A percentile compares a stretch with the other conserved stretches of the same genome.
Evolutionary conservation across 1,140 invertebrate species (phyloP).

Genomic region (Pseudomyrmex pallidus): DNA sequence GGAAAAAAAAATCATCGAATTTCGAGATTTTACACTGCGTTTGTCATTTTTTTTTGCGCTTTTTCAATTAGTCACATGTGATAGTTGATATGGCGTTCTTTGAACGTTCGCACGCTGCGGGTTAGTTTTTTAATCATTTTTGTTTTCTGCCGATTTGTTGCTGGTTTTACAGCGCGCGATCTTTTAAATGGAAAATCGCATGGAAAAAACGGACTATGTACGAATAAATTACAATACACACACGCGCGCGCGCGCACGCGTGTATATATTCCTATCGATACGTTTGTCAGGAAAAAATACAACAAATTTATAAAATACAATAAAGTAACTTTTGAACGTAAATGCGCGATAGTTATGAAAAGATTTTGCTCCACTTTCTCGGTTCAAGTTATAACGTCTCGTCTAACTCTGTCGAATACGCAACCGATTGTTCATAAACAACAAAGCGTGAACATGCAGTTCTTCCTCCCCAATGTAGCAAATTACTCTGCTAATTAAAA

Average conservation of each 20-base stretch:
- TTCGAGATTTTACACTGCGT: slow-evolving; percentile 1
- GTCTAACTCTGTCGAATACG: slow-evolving; percentile 4
- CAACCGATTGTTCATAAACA: slow-evolving; percentile 37
- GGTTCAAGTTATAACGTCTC: background rate
- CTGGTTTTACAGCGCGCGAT: too few relatives aligned
- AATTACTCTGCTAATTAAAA: slow-evolving; percentile 37
- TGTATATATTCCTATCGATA: too few relatives aligned
- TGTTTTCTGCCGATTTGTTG: too few relatives aligned
- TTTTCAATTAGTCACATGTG: background rate
- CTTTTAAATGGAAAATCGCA: too few relatives aligned
- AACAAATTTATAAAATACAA: background rate
- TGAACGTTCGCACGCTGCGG: too few relatives aligned
- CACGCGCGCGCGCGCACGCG: too few relatives aligned
- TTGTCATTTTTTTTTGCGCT: slow-evolving; percentile 1
- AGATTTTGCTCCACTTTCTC: background rate
- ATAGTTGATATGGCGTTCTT: too few relatives aligned
- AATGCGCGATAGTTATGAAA: background rate
- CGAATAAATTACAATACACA: too few relatives aligned
- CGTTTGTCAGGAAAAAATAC: too few relatives aligned
- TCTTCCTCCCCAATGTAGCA: slow-evolving; percentile 20
- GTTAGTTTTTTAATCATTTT: too few relatives aligned
- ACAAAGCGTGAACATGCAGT: background rate
- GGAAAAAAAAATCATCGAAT: slow-evolving; percentile 5
- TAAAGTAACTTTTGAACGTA: background rate
- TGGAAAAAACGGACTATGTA: too few relatives aligned